phyloP scores from a whole-genome alignment of 2,797 vertebrate species.

The Coilia nasus region DNA sequence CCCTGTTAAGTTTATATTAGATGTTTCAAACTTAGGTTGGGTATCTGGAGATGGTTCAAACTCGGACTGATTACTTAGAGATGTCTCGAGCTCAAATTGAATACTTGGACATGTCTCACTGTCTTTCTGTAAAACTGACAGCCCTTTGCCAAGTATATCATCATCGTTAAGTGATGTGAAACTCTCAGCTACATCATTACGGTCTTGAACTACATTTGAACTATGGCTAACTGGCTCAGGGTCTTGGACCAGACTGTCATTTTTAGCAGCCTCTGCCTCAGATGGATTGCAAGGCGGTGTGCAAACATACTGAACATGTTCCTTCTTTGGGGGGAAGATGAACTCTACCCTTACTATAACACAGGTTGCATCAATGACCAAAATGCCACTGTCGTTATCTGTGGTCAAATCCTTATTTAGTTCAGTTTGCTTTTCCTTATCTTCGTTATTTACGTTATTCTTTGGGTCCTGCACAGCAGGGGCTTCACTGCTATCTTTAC shows the following conservation, averaged over 20 bases:
- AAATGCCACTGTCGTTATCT: conserved; percentile 55
- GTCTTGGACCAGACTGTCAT: not conserved
- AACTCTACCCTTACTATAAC: conserved; percentile 74
- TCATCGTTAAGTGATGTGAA: not conserved
- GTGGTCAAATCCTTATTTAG: conserved; percentile 44
- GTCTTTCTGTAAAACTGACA: conserved; percentile 28
- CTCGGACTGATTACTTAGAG: not conserved
- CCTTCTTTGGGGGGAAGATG: conserved; percentile 68
- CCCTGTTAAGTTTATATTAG: conserved; percentile 29
- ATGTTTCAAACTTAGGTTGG: not conserved
- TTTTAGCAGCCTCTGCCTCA: conserved; percentile 31
- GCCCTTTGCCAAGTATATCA: conserved; percentile 5
- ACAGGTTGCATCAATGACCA: conserved; percentile 69
- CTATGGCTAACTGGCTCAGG: not conserved
- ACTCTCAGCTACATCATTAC: not conserved
- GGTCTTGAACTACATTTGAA: conserved; percentile 12
- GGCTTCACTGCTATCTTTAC: not conserved
- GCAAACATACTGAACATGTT: conserved; percentile 67
- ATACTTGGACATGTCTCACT: conserved; percentile 17
- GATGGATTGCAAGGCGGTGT: conserved; percentile 35
- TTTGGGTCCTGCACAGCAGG: conserved; percentile 20
- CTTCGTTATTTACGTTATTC: conserved; percentile 41
- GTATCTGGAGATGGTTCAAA: conserved; percentile 3
- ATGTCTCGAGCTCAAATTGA: not conserved
- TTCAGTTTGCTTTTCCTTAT: conserved; percentile 50